Evolutionary conservation across 2,113 vertebrate genomes (phyloP).

Genomic region (Engraulis encrasicolus): DNA sequence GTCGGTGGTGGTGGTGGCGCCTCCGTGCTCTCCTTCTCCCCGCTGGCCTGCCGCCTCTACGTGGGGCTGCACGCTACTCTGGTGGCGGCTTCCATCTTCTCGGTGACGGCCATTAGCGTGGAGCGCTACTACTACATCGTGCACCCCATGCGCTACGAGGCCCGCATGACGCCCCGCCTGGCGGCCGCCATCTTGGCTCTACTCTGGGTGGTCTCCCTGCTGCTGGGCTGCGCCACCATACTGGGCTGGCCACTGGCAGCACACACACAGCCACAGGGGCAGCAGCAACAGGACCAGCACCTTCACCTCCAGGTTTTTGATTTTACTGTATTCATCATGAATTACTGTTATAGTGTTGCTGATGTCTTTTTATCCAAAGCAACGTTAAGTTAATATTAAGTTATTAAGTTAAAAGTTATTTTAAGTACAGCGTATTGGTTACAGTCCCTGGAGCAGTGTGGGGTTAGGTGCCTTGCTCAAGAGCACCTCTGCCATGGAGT

Average conservation of each 20-base stretch:
- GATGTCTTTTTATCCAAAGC: too few relatives aligned
- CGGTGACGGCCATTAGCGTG: constrained; percentile 87
- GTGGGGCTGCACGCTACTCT: constrained; percentile 91
- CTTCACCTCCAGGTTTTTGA: too few relatives aligned
- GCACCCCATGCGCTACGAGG: constrained; percentile 90
- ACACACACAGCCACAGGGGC: constrained; percentile 32
- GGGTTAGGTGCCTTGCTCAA: too few relatives aligned
- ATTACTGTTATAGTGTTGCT: too few relatives aligned
- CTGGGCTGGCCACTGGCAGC: constrained; percentile 81
- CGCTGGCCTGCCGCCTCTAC: constrained; percentile 82
- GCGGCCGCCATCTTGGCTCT: constrained; percentile 80
- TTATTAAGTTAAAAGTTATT: too few relatives aligned
- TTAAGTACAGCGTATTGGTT: too few relatives aligned
- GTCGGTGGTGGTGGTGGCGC: too few relatives aligned
- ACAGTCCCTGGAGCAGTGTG: too few relatives aligned
- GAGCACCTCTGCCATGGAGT: too few relatives aligned
- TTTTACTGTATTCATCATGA: too few relatives aligned
- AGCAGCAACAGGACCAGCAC: too few relatives aligned
- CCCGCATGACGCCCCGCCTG: constrained; percentile 84
- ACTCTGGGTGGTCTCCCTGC: constrained; percentile 82
- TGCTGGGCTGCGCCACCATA: constrained; percentile 79
- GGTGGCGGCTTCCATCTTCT: constrained; percentile 89
- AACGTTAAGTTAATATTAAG: too few relatives aligned
- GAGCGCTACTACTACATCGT: constrained; percentile 93
- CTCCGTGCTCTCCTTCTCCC: constrained; percentile 75